Conservation (phyloP, 1,140 invertebrate genomes). For the Cyrtorhinus lividipennis region DNA sequence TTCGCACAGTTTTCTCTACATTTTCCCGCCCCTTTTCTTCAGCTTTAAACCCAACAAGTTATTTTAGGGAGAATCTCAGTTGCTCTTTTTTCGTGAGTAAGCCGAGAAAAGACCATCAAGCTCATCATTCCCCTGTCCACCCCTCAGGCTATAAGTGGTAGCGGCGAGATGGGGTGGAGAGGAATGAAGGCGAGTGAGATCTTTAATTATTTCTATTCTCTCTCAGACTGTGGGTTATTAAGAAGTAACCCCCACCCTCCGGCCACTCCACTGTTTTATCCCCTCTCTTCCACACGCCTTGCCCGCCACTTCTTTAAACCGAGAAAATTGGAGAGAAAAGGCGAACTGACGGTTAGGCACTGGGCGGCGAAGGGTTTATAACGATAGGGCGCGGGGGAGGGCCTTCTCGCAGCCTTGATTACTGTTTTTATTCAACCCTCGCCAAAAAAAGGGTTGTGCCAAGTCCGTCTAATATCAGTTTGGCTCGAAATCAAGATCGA, state of each 20-base stretch:
- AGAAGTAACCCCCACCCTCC: constrained; percentile 1
- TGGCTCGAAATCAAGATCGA: constrained; percentile 9
- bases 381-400: background rate
- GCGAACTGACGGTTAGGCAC: background rate
- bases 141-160: too few species aligned
- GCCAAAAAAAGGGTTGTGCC: constrained; percentile 18
- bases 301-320: background rate
- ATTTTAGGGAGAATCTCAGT: too few species aligned
- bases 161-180: background rate
- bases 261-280: background rate
- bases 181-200: background rate
- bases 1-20: too few species aligned
- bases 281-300: background rate
- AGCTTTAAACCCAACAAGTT: too few species aligned
- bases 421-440: constrained; percentile 16
- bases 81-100: too few species aligned
- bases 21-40: too few species aligned
- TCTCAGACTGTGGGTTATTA: constrained; percentile 6
- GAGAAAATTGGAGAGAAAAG: constrained; percentile 2
- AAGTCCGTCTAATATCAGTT: constrained; percentile 14
- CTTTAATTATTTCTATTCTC: constrained; percentile 10
- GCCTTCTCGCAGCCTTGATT: constrained; percentile 11
- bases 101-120: too few species aligned
- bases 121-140: too few species aligned
- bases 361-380: background rate